phyloP scores from a whole-genome alignment of 2,888 invertebrate genomes.

The Nymphalis polychloros region DNA sequence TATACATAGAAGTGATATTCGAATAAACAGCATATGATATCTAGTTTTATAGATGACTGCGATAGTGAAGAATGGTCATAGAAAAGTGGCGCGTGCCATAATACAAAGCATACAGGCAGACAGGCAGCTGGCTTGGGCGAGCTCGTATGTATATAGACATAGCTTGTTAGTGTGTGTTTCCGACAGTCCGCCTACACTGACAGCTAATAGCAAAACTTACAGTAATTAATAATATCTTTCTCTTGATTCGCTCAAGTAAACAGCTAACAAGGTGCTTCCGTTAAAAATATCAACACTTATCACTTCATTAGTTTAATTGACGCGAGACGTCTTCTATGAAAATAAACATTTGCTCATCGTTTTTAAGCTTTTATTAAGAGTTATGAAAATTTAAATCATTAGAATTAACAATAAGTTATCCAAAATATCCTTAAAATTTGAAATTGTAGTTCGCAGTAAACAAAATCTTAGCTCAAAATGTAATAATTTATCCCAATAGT shows the following conservation, averaged over 20 bases:
- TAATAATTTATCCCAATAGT: slow-evolving; percentile 30
- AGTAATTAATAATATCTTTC: slow-evolving; percentile 20
- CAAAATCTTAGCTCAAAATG: background rate
- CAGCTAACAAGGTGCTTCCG: slow-evolving; percentile 28
- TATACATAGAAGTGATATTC: background rate
- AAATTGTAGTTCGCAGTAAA: background rate
- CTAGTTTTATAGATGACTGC: slow-evolving; percentile 24
- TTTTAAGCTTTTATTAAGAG: background rate
- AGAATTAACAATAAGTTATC: background rate
- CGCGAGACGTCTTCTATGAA: background rate
- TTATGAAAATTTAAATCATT: background rate
- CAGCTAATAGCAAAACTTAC: slow-evolving; percentile 15
- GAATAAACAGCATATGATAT: slow-evolving; percentile 3
- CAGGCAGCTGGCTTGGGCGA: slow-evolving; percentile 72
- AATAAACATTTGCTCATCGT: background rate
- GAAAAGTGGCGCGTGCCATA: slow-evolving; percentile 70
- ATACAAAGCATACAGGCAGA: slow-evolving; percentile 59
- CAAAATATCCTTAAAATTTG: background rate
- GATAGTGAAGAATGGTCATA: slow-evolving; percentile 51
- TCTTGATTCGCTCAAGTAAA: slow-evolving; percentile 29
- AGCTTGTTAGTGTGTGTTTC: slow-evolving; percentile 22
- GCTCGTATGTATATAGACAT: slow-evolving; percentile 50
- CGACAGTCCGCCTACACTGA: slow-evolving; percentile 12
- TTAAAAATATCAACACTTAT: slow-evolving; percentile 19
- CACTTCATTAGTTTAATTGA: slow-evolving; percentile 10